A percentile compares a stretch with the other conserved stretches of the same genome.
Evolutionary conservation across 2,113 vertebrate genomes (phyloP).

Genomic region (Thamnophis sirtalis): DNA sequence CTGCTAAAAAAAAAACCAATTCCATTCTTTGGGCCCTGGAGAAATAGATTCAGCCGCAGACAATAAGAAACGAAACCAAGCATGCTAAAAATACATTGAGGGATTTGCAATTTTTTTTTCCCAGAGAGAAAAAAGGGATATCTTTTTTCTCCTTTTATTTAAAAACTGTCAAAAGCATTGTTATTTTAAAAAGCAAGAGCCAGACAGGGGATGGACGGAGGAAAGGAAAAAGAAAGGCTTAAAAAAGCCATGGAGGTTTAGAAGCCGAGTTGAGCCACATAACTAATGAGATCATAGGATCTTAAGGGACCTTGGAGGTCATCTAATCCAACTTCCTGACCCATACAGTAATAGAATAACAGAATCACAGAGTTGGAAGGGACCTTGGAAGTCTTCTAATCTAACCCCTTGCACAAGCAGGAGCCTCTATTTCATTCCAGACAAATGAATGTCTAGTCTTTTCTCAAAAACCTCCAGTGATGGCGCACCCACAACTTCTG

Average conservation of each 20-base stretch:
- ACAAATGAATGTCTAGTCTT: too few species aligned
- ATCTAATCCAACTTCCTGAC: not conserved
- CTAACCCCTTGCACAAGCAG: not conserved
- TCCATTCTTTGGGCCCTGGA: not conserved
- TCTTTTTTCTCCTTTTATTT: not conserved
- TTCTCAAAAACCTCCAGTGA: not conserved
- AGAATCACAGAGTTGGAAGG: not conserved
- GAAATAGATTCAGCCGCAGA: constrained; percentile 1
- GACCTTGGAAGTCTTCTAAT: not conserved
- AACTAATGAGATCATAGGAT: not conserved
- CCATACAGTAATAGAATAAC: not conserved
- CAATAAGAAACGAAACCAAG: constrained; percentile 12
- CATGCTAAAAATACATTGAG: constrained; percentile 10
- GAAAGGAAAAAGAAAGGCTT: not conserved
- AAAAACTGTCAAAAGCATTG: not conserved
- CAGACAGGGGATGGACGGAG: not conserved
- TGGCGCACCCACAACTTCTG: not conserved
- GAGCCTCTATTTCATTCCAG: too few species aligned
- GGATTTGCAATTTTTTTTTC: not conserved
- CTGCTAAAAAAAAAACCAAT: not conserved
- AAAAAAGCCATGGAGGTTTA: not conserved
- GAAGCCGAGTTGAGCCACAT: not conserved
- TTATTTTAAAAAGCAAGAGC: not conserved
- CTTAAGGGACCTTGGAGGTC: not conserved
- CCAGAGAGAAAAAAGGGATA: not conserved